A percentile compares a stretch with the other conserved stretches of the same genome.
Conservation (phyloP, 2,888 invertebrate genomes). For the Steromphala cineraria region DNA sequence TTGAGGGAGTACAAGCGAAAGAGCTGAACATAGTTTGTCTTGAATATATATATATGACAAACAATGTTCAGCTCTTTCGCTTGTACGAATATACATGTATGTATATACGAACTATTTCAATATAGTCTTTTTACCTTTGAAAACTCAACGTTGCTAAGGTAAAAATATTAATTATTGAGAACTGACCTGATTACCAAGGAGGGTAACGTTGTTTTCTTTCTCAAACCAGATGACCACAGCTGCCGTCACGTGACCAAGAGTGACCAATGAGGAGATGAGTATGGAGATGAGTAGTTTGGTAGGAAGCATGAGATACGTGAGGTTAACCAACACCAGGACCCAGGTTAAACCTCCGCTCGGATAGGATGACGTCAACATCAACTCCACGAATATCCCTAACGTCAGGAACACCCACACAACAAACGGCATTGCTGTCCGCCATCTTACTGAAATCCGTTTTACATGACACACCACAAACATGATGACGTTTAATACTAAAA, state of each 20-base stretch:
- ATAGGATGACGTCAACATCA: slow-evolving; percentile 5
- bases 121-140: too few relatives aligned
- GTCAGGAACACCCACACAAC: not conserved
- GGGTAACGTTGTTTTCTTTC: not conserved
- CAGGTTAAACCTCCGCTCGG: slow-evolving; percentile 30
- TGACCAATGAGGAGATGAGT: slow-evolving; percentile 11
- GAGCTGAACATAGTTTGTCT: too few relatives aligned
- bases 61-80: too few relatives aligned
- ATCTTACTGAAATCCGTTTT: not conserved
- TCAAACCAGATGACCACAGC: slow-evolving; percentile 22
- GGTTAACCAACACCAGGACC: slow-evolving; percentile 30
- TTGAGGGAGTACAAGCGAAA: too few relatives aligned
- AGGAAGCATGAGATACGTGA: slow-evolving; percentile 33
- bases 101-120: too few relatives aligned
- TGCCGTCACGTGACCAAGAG: slow-evolving; percentile 22
- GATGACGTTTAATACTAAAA: not conserved
- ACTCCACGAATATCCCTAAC: not conserved
- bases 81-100: too few relatives aligned
- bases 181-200: slow-evolving; percentile 15
- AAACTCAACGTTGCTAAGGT: too few relatives aligned
- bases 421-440: not conserved
- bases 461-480: slow-evolving; percentile 9
- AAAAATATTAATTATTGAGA: too few relatives aligned
- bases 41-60: too few relatives aligned
- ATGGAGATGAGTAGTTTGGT: slow-evolving; percentile 21